Evolutionary conservation across 2,888 invertebrate species (phyloP), one percentile per base, ranked within the genome.

Genomic region (Aphodius granarius): DNA sequence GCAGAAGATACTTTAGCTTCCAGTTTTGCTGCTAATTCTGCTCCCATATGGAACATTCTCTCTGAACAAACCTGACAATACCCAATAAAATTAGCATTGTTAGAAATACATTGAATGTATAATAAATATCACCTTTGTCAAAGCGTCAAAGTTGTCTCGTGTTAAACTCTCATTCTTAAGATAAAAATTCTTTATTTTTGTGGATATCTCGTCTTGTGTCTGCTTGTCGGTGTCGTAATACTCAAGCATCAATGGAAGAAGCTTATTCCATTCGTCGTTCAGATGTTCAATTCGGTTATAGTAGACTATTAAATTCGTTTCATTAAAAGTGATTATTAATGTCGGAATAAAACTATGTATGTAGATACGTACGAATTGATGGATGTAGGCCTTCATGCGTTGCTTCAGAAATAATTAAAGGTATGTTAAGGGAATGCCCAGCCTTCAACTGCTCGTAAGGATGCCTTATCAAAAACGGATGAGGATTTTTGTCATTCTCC

Each of bases 21-120:
- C 18, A 81, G 17, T 76, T 82, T 81, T 16, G 83, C 63, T 0
- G 84, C 79, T 73, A 79, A 79, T 75, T 84, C 84, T 2, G 80
- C 74, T 72, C 81, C 82, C 4, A 80, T 72, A 3, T 82, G 83
- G 89, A 93, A 72, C 89, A 88, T 83, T 91, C 92, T 72, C 21
- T 77, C 73, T 5, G 20, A 62, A 17, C 74, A 76, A 16, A 13
- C 88, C 90, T 89, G n/a, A n/a, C n/a, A n/a, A n/a, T 82, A 4
- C 77, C 74, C 5, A 72, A 72, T 43, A 62, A 19, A 17, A 17
- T 72, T 72, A 6, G 21, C n/a, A n/a, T n/a, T n/a, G n/a, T n/a
- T 13, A 0, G 21, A 22, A 15, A 70, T 22, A 23, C 13, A 9
- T 21, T 23, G 2, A 6, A 1, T 21, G n/a, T 21, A 22, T 22